Percentiles rank a stretch among this genome's conserved stretches.
These are phyloP conservation scores for Nebria ingens DNA, from an alignment of 1,140 invertebrate genomes.

Conservation along the genomic window DNA sequence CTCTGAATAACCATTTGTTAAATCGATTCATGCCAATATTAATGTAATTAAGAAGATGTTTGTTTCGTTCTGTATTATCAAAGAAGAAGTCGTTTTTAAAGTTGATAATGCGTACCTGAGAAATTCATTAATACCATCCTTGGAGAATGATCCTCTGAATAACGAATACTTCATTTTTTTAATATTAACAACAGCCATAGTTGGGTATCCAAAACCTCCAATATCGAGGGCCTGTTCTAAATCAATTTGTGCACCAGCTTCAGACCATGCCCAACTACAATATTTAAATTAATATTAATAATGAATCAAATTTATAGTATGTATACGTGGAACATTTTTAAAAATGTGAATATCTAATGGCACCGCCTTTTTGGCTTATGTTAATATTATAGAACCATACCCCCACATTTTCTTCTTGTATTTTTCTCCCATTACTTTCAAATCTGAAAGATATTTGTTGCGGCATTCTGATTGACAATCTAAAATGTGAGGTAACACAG, in stretches of 20 bases:
- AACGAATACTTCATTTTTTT: conserved; percentile 97
- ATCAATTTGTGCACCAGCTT: conserved; percentile 73
- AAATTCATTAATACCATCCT: conserved; percentile 91
- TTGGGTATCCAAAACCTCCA: conserved; percentile 85
- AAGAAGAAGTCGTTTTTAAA: neutral
- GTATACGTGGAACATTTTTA: no score
- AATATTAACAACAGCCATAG: conserved; percentile 90
- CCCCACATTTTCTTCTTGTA: conserved; percentile 96
- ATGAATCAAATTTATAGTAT: no score
- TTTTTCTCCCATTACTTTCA: conserved; percentile 75
- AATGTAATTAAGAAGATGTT: no score
- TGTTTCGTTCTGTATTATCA: no score
- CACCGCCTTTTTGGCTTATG: no score
- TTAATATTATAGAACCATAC: no score
- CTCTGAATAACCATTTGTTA: neutral
- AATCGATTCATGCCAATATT: no score
- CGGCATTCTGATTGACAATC: conserved; percentile 94
- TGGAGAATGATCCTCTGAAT: conserved; percentile 87
- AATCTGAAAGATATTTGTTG: conserved; percentile 72
- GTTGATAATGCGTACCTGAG: conserved; percentile 22
- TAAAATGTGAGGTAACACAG: conserved; percentile 91
- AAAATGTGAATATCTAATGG: neutral
- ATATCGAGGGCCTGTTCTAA: conserved; percentile 87
- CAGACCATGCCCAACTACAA: conserved; percentile 86
- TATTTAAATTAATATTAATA: no score